A percentile compares a stretch with the other conserved stretches of the same genome.
These are phyloP conservation scores for Siniperca undulata DNA, from an alignment of 2,797 vertebrate species.

Conservation along the genomic window DNA sequence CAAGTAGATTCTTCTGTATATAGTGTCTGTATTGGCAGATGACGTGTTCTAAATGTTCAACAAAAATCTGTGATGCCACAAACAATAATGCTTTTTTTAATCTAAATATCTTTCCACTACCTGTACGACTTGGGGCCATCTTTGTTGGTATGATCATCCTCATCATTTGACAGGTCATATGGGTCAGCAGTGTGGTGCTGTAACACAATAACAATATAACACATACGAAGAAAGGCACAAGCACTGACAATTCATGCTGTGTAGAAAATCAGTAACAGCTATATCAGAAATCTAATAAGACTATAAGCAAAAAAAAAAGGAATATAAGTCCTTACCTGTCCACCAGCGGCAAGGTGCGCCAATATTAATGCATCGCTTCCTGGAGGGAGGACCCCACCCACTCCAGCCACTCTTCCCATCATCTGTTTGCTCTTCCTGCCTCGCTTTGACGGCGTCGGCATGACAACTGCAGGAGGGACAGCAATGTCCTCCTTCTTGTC, in stretches of 20 bases:
- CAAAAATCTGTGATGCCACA: not conserved
- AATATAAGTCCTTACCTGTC: constrained; percentile 74
- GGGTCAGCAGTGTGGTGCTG: constrained; percentile 89
- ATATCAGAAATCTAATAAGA: not conserved
- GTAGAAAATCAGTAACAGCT: not conserved
- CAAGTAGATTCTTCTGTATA: not conserved
- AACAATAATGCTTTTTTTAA: not conserved
- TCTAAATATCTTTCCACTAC: constrained; percentile 67
- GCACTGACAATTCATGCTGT: not conserved
- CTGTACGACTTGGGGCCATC: constrained; percentile 96
- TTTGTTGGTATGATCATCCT: constrained; percentile 93
- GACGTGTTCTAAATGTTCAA: not conserved
- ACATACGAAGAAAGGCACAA: not conserved
- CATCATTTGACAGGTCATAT: constrained; percentile 95
- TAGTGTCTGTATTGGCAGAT: not conserved
- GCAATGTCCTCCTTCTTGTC: constrained; percentile 85
- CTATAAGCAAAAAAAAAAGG: not conserved
- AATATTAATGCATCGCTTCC: constrained; percentile 87
- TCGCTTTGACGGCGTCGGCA: constrained; percentile 86
- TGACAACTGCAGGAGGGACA: constrained; percentile 79
- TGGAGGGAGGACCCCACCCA: constrained; percentile 83
- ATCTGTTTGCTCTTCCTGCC: constrained; percentile 94
- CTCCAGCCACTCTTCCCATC: constrained; percentile 86
- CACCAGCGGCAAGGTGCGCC: constrained; percentile 86
- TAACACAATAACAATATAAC: constrained; percentile 18